Conservation (phyloP, 2,113 vertebrate genomes). For the Chamaetylas fuelleborni region DNA sequence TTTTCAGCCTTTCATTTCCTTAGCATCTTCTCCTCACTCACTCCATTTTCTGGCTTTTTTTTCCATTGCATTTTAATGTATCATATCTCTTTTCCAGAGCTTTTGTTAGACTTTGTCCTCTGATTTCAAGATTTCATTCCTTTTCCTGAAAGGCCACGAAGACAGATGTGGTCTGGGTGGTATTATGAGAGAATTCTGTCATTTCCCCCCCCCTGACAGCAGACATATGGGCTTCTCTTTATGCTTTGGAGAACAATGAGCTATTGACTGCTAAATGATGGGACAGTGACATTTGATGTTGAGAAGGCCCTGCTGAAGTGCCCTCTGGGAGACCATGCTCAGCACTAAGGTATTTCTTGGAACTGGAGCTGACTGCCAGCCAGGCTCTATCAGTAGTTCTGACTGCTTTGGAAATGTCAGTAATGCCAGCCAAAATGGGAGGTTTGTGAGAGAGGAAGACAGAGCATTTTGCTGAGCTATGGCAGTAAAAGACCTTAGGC, state of each 20-base stretch:
- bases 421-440: neutral
- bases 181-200: neutral
- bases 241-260: neutral
- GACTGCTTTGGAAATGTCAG: neutral
- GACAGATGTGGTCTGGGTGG: neutral
- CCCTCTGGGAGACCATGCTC: neutral
- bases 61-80: no score
- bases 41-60: no score
- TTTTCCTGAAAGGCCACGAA: neutral
- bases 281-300: accelerated
- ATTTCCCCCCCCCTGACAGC: neutral
- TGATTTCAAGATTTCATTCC: no score
- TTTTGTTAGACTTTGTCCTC: no score
- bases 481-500: neutral
- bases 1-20: no score
- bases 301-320: neutral
- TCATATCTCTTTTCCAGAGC: no score
- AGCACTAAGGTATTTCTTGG: neutral
- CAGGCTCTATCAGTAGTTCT: neutral
- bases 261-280: neutral
- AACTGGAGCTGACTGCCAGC: neutral
- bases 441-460: neutral
- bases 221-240: neutral
- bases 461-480: neutral
- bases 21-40: no score